A percentile compares a stretch with the other conserved stretches of the same genome.
Conservation (phyloP, 2,888 invertebrate species). For the Meiosimyza decipiens region DNA sequence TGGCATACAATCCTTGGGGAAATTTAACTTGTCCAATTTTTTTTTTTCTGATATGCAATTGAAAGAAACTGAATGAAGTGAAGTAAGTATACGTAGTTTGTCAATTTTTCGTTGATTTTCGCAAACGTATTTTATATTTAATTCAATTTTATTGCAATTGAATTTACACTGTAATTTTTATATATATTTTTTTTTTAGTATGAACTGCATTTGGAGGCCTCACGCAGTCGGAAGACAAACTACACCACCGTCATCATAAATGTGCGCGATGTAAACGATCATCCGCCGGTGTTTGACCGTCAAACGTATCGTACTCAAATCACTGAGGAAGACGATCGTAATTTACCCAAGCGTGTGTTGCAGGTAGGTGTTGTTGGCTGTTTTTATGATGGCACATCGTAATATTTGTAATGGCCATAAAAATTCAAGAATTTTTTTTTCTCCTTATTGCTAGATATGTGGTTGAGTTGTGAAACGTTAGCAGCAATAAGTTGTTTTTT, state of each 20-base stretch:
- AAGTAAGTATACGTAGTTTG: background rate
- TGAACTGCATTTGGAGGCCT: slow-evolving; percentile 91
- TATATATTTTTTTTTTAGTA: slow-evolving; percentile 73
- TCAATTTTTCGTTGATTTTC: background rate
- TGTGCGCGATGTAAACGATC: slow-evolving; percentile 91
- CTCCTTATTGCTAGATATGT: too few relatives aligned
- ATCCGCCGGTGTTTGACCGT: slow-evolving; percentile 92
- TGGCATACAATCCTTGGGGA: too few relatives aligned
- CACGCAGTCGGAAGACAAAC: slow-evolving; percentile 96
- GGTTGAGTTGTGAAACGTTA: too few relatives aligned
- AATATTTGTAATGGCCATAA: too few relatives aligned
- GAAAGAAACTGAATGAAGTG: background rate
- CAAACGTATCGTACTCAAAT: slow-evolving; percentile 95
- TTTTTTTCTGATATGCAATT: background rate
- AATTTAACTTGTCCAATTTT: too few relatives aligned
- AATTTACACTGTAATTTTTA: slow-evolving; percentile 26
- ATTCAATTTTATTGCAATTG: slow-evolving; percentile 25
- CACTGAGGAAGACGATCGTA: slow-evolving; percentile 94
- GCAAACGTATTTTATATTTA: background rate
- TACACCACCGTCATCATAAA: slow-evolving; percentile 96
- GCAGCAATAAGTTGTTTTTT: too few relatives aligned
- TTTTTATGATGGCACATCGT: background rate
- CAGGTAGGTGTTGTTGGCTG: slow-evolving; percentile 73
- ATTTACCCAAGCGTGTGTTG: slow-evolving; percentile 90
- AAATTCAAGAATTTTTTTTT: too few relatives aligned